Base-by-base conservation (phyloP, 2,888 invertebrate species). In the Drosophila macrothrix region DNA sequence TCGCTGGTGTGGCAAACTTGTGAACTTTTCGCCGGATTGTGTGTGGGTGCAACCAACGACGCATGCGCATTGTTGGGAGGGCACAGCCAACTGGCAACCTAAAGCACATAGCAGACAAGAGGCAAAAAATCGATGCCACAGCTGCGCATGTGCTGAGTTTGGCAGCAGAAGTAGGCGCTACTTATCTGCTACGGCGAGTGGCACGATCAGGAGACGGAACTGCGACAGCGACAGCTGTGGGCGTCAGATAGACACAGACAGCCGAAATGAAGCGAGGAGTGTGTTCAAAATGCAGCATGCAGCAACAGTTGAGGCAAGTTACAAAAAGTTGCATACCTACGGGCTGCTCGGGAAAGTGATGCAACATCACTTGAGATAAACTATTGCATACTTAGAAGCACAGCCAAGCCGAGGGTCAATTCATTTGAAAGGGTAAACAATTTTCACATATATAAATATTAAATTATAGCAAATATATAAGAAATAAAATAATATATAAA, bases 151-250 rank as follows among this genome's bases (percentile, higher is more conserved):
- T 76, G 79, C 67, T 63, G 61, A 67, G 67, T 60, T 69, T 67
- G 14, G 73, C 68, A 56, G 64, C 60, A 46, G 49, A 49, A 55
- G 68, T 65, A 56, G 65, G 61, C 65, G 54, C 54, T 39, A 50
- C 73, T 84, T 78, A 83, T 88, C 84, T 83, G 82, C 84, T 61
- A 69, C 86, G 81, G 65, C 82, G 63, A 73, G 86, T 81, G 76
- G 84, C 84, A 84, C 74, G 84, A 85, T 85, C 89, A 65, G 50
- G 50, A 77, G 73, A 77, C 81, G 69, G 62, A 80, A 61, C 65
- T 59, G 52, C 61, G 33, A 55, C 55, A 49, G 35, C 22, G 37
- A 37, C 41, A 12, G 41, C 60, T 52, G 80, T 79, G 65, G 78
- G 78, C 77, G 67, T 12, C 60, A 37, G 61, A 39, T 37, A 29